Evolutionary conservation across 2,113 vertebrate genomes (phyloP), one percentile per base, ranked within the genome.

Genomic region (Anthoscopus minutus): DNA sequence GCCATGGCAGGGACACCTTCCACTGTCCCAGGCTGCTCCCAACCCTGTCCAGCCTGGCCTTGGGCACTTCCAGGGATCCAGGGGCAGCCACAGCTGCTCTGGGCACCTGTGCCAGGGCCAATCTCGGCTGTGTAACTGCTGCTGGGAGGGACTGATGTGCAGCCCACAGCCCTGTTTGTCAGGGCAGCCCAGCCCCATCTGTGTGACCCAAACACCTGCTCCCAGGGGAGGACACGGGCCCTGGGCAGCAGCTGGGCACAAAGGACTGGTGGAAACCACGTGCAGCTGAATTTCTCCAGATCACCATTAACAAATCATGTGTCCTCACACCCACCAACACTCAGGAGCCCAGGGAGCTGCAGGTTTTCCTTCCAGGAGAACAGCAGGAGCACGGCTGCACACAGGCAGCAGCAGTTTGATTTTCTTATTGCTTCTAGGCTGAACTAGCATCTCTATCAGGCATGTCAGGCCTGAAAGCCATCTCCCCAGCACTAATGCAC

Each of bases 101-200:
- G 74, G 48, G 24, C 21, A n/a, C 0, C 74, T 33, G 60, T 58
- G 83, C 71, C 70, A 66, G 60, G 35, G 53, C 44, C 33, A 18
- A 0, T 27, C 24, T 3, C 47, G 44, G 3, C 18, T 13, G 42
- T 6, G 0, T 3, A 19, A n/a, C 19, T 2, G 4, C 53, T 56
- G 45, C n/a, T 10, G 54, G 30, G 31, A 18, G 30, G 42, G n/a
- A 22, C 37, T 21, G 13, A 0, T 0, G 7, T 15, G 14, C 31
- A 13, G 22, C 51, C 45, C 78, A 16, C 21, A 1, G n/a, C 4
- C 13, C 33, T 9, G 13, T 6, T 20, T 4, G 7, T 20, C 70
- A 10, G 21, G 28, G 35, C 54, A 50, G 37, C 14, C 47, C 67
- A 66, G 62, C 15, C n/a, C 5, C 51, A 0, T 1, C 15, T 13